Conservation (phyloP, 2,797 vertebrate genomes). For the Pantherophis vulpinus region DNA sequence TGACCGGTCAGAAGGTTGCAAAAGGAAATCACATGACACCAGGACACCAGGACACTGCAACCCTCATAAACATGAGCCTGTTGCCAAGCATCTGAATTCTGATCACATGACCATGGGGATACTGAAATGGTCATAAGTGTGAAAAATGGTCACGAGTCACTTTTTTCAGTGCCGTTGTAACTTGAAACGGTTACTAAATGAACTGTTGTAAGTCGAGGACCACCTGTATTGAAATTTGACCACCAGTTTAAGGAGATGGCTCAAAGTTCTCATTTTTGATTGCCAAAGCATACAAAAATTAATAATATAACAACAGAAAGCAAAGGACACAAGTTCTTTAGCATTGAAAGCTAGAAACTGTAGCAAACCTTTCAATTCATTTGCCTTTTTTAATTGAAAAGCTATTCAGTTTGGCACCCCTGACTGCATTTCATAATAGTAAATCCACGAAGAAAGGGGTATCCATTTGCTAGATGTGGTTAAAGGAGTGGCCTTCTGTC, state of each 20-base stretch:
- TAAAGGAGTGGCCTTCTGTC: not conserved
- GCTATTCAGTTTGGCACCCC: not conserved
- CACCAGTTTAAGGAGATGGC: not conserved
- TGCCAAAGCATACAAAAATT: not conserved
- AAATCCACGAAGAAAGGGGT: not conserved
- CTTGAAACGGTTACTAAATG: not conserved
- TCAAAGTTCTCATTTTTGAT: not conserved
- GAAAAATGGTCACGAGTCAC: not conserved
- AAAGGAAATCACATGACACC: not conserved
- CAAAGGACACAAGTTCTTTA: not conserved
- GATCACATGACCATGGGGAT: not conserved
- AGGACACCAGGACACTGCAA: not conserved
- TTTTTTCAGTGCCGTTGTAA: not conserved
- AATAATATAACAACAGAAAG: not conserved
- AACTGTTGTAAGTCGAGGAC: not conserved
- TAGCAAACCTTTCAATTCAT: not conserved
- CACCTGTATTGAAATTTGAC: not conserved
- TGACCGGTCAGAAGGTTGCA: not conserved
- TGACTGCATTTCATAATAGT: not conserved
- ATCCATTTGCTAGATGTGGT: not conserved
- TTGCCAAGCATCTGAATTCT: not conserved
- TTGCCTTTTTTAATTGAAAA: not conserved
- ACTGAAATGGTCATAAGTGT: not conserved
- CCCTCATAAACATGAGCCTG: not conserved
- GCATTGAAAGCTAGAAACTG: not conserved